Evolutionary conservation across 1,140 invertebrate species (phyloP), one percentile per base, ranked within the genome.

Genomic region (Drosophila navojoa): DNA sequence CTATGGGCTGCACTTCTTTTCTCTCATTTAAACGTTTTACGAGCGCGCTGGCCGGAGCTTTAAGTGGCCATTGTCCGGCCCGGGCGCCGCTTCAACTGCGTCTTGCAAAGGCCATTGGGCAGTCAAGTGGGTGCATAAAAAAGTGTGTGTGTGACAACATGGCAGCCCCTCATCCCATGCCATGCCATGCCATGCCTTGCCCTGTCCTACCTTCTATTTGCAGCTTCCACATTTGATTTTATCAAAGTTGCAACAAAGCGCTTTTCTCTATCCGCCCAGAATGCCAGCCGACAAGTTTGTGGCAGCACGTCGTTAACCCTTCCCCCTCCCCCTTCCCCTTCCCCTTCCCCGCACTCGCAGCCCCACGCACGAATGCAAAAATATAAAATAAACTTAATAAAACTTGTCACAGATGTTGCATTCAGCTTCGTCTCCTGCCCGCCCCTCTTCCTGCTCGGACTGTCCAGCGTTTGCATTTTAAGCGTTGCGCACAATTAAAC

Each of bases 381-480:
- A 81, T 80, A 81, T 81, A 89, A 79, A 89, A 79, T 68, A 89
- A 90, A 89, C 85, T 89, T 89, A 90, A 89, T 90, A 89, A 87
- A 89, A 89, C 73, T 80, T 84, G 84, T 85, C 85, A 90, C 85
- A 80, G 80, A 68, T 89, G 84, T 77, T 62, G 49, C 60, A 38
- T 73, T 73, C 67, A 67, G 22, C 9, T 7, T 9, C 50, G 0
- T 25, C 52, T 44, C 54, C 47, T 27, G 27, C 32, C 25, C 11
- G 11, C 35, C 16, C 25, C 10, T 11, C 35, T 49, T 22, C 38
- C 44, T n/a, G 45, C 19, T 29, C 27, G 10, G 47, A 2, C 67
- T 58, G 59, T 63, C 52, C 38, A 19, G 38, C 66, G 52, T 74
- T 77, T 63, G 58, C 73, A 75, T 76, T 76, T 71, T 74, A 73